Conservation (phyloP, 64 coral and sea anemone species). For the Acropora yongei region DNA sequence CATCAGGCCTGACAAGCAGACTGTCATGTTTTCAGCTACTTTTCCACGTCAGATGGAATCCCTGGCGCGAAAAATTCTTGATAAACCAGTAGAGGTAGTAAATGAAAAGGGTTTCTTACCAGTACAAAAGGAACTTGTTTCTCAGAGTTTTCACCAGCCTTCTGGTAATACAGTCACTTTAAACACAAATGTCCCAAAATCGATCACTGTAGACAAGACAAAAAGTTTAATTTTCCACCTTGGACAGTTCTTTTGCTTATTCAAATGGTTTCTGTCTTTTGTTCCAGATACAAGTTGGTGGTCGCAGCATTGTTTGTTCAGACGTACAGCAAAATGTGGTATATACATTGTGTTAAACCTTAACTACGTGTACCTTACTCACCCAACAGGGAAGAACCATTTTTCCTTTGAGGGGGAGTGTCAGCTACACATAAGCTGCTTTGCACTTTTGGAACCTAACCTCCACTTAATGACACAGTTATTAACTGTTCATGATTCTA, state of each 20-base stretch:
- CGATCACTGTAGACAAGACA: too few species aligned
- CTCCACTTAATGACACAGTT: not conserved
- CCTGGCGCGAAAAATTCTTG: constrained; percentile 88
- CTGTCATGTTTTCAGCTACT: constrained; percentile 95
- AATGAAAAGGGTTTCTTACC: not conserved
- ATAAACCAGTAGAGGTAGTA: constrained; percentile 83
- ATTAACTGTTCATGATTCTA: not conserved
- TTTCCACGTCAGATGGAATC: constrained; percentile 97
- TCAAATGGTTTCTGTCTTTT: not conserved
- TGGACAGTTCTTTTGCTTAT: too few species aligned
- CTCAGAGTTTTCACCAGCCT: too few species aligned
- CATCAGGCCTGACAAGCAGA: constrained; percentile 93
- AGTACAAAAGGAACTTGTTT: too few species aligned
- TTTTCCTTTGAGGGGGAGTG: too few species aligned
- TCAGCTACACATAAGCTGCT: too few species aligned
- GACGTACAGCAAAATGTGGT: constrained; percentile 90
- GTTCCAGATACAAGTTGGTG: constrained; percentile 88
- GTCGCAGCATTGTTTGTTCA: constrained; percentile 91
- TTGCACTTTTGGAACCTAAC: too few species aligned
- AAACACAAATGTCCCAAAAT: too few species aligned
- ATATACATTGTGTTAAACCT: not conserved
- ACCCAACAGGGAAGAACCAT: too few species aligned
- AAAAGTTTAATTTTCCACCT: too few species aligned
- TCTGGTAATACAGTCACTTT: too few species aligned
- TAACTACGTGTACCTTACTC: too few species aligned